Evolutionary conservation across 2,888 invertebrate species (phyloP).

Genomic region (Orthosia incerta): DNA sequence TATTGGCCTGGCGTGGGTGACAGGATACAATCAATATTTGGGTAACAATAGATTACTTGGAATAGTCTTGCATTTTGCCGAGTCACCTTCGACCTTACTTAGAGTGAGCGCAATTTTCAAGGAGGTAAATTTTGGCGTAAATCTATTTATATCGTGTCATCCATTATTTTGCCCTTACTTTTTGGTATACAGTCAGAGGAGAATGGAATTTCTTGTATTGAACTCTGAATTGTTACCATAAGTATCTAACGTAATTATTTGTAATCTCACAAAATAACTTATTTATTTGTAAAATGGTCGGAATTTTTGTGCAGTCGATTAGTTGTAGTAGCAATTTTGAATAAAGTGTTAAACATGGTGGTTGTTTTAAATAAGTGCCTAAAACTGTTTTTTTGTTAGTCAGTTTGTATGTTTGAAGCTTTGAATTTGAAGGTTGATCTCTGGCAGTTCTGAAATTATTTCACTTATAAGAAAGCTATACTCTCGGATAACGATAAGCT

Average conservation of each 20-base stretch:
- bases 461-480: too few species aligned
- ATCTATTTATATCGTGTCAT: background rate
- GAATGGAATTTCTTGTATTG: too few species aligned
- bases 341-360: too few species aligned
- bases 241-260: too few species aligned
- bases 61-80: background rate
- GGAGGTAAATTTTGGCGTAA: background rate
- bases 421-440: too few species aligned
- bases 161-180: background rate
- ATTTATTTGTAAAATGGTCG: background rate
- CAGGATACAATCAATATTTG: background rate
- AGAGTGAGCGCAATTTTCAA: background rate
- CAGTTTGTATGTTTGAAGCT: too few species aligned
- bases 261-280: background rate
- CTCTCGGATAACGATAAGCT: too few species aligned
- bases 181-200: background rate
- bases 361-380: too few species aligned
- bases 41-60: background rate
- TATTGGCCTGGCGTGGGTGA: background rate
- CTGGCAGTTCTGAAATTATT: too few species aligned
- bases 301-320: background rate
- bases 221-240: background rate
- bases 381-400: too few species aligned
- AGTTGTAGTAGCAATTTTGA: too few species aligned
- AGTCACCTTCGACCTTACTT: slow-evolving; percentile 18